Base-by-base conservation (phyloP, 2,113 vertebrate genomes). In the Otolemur garnettii region DNA sequence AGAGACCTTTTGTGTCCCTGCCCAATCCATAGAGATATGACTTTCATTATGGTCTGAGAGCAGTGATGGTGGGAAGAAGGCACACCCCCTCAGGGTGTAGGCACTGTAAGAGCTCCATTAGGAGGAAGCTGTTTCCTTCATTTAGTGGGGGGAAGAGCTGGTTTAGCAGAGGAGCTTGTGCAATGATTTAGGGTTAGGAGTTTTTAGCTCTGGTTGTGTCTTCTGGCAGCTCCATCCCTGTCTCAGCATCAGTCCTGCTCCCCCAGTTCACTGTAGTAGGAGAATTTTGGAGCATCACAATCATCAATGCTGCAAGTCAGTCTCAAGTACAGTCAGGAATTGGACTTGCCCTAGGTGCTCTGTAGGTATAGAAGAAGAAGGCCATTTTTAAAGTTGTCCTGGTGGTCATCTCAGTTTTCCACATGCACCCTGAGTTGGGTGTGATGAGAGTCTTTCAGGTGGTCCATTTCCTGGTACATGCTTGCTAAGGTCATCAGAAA, bases 41-140 rank as follows among this genome's bases (percentile, higher is more conserved):
- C 6, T 72, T 55, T 59, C 33, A 35, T 8, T 35, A 0, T 38
- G 53, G 5, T 12, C 14, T 7, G 7, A 24, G 78, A 75, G 15
- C 19, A 26, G 4, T 4, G 22, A 35, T 3, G 17, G 0, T 22
- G 7, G 19, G 79, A 10, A 71, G 7, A 77, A 71, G 24, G n/a
- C 3, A 42, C 9, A 1, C 1, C 1, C 57, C 4, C 13, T 38
- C 12, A 24, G 35, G 28, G 38, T 2, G 2, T 11, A 0, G 3
- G 5, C 45, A 24, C 42, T 24, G 8, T 12, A 14, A 45, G 15
- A 28, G 15, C 74, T 84, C n/a, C 26, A 45, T 1, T 17, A 28
- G 4, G 4, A 5, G 19, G 24, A 62, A 53, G 0, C 17, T 13
- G 4, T 28, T 4, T 57, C 14, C 13, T 72, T 92, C 21, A 11